Evolutionary conservation across 2,888 invertebrate genomes (phyloP).

Genomic region (Villa cingulata): DNA sequence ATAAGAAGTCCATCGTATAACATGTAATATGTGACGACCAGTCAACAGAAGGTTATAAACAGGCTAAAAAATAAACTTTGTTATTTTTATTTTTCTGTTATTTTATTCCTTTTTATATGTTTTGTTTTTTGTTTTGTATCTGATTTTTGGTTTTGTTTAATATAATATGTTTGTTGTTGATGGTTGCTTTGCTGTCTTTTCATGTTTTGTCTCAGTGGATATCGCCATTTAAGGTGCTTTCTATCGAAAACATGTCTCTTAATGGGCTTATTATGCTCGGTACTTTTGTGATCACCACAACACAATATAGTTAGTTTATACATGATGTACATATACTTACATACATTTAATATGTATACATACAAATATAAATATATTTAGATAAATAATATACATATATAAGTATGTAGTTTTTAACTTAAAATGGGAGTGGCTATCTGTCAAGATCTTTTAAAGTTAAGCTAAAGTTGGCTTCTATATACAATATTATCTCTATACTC

Average conservation of each 20-base stretch:
- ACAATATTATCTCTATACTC: no score
- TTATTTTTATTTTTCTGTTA: no score
- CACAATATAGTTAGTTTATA: no score
- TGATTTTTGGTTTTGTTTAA: neutral
- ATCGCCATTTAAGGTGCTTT: neutral
- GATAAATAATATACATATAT: no score
- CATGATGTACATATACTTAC: no score
- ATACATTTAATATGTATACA: no score
- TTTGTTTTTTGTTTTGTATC: neutral
- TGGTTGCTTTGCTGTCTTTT: neutral
- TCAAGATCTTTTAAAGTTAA: neutral
- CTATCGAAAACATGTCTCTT: neutral
- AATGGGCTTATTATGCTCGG: neutral
- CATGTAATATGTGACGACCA: neutral
- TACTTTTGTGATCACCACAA: no score
- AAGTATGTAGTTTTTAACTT: neutral
- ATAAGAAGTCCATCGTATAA: no score
- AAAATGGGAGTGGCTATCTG: neutral
- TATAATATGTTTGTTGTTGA: neutral
- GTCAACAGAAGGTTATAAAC: neutral
- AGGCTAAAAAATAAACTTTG: no score
- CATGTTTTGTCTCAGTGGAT: neutral
- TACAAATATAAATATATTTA: no score
- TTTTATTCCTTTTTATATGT: no score
- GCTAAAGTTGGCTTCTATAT: no score